A percentile compares a stretch with the other conserved stretches of the same genome.
These are phyloP conservation scores for Zoroaster sp. DNA, from an alignment of 53 echinoderm and acorn worm species.

Conservation along the genomic window DNA sequence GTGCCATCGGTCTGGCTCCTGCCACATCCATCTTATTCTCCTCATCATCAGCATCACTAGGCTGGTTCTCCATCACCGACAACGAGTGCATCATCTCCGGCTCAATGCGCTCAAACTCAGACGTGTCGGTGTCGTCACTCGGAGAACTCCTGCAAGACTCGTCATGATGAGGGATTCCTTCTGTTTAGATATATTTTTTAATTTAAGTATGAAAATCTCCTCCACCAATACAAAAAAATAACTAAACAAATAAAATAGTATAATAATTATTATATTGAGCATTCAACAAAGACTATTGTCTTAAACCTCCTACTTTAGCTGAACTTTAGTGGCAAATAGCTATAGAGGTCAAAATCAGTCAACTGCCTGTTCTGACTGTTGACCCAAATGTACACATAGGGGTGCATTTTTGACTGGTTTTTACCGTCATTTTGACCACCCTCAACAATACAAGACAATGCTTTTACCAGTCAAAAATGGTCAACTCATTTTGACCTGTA, in stretches of 20 bases:
- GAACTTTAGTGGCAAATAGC: too few relatives aligned
- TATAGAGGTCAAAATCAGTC: too few relatives aligned
- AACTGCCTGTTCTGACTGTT: too few relatives aligned
- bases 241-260: neutral
- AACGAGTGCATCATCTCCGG: neutral
- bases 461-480: too few relatives aligned
- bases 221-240: neutral
- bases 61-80: neutral
- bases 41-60: neutral
- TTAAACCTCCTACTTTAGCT: too few relatives aligned
- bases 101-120: slow-evolving; percentile 48
- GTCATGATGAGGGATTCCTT: neutral
- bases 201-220: neutral
- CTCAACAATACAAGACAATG: too few relatives aligned
- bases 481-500: too few relatives aligned
- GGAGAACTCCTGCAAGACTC: neutral
- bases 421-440: too few relatives aligned
- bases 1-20: slow-evolving; percentile 20
- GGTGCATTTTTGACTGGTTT: too few relatives aligned
- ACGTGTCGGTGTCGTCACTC: slow-evolving; percentile 14
- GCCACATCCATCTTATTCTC: slow-evolving; percentile 43
- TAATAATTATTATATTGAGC: too few relatives aligned
- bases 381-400: too few relatives aligned
- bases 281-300: too few relatives aligned
- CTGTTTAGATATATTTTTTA: neutral